Percentiles rank a stretch among this genome's conserved stretches.
These are phyloP conservation scores for Bimastos eiseni DNA, from an alignment of 2,888 invertebrate genomes.

Conservation along the genomic window DNA sequence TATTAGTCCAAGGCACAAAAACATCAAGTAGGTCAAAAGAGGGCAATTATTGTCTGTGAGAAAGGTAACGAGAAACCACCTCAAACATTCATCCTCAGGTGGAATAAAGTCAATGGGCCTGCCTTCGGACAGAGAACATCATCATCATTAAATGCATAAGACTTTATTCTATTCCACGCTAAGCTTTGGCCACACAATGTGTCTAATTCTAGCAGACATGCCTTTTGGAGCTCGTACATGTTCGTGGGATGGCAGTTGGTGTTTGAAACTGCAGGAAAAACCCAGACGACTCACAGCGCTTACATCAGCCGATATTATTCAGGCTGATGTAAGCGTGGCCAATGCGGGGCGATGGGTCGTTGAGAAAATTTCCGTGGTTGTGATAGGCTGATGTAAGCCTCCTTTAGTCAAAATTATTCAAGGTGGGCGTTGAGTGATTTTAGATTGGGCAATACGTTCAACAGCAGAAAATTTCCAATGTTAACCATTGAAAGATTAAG, in stretches of 20 bases:
- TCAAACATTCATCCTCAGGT: no score
- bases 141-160: no score
- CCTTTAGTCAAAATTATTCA: neutral
- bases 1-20: no score
- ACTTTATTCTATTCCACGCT: no score
- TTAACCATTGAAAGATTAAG: neutral
- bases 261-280: neutral
- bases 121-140: no score
- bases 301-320: neutral
- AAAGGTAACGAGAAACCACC: no score
- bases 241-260: neutral
- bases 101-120: no score
- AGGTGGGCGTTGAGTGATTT: neutral
- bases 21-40: no score
- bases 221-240: no score
- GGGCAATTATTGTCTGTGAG: no score
- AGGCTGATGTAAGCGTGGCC: neutral
- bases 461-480: neutral
- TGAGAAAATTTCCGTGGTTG: neutral
- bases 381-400: neutral
- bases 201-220: no score
- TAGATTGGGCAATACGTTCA: neutral
- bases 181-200: no score
- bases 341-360: neutral
- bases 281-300: neutral